Evolutionary conservation across 2,888 invertebrate species (phyloP), one percentile per base, ranked within the genome.

Genomic region (Eumerus sabulonum): DNA sequence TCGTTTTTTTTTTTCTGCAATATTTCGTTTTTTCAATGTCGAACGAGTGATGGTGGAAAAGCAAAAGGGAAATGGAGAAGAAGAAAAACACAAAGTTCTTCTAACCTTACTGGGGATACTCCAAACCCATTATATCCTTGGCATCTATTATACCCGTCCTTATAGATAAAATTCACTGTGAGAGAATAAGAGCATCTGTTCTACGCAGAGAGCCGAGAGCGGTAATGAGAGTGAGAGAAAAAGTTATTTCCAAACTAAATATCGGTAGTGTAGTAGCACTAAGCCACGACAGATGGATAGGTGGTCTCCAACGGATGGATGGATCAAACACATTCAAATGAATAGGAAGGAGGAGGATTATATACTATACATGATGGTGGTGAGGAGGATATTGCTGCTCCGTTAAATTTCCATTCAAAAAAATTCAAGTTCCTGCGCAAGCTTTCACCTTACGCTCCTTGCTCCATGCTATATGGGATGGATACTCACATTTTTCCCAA

Each of bases 351-450:
- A 40, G 51, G 38, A 38, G 59, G 53, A 71, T 64, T 18, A 59
- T 57, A 27, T 60, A 47, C 27, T 53, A 60, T 42, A 64, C 59
- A 66, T 48, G 53, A 17, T 12, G 18, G 57, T 63, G 19, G 56
- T 45, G 48, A 42, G 48, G 17, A 3, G 40, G 12, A 40, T n/a
- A 9, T 27, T 40, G 40, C 40, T 40, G 40, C 40, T 40, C 27
- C 7, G 44, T 48, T 53, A 40, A 51, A 62, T 74, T 68, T 38
- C 60, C 70, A 74, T 79, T 79, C 68, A 79, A 64, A 45, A 74
- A 68, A 74, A 56, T 27, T 27, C 57, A 77, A 79, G 64, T 74
- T 74, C 48, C 38, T 79, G 79, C 79, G 79, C 79, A 79, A 79
- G 79, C 74, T 79, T 79, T 74, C 64, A 9, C 12, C 36, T 7